phyloP scores from a whole-genome alignment of 2,888 invertebrate genomes.

The Tetanocera ferruginea region DNA sequence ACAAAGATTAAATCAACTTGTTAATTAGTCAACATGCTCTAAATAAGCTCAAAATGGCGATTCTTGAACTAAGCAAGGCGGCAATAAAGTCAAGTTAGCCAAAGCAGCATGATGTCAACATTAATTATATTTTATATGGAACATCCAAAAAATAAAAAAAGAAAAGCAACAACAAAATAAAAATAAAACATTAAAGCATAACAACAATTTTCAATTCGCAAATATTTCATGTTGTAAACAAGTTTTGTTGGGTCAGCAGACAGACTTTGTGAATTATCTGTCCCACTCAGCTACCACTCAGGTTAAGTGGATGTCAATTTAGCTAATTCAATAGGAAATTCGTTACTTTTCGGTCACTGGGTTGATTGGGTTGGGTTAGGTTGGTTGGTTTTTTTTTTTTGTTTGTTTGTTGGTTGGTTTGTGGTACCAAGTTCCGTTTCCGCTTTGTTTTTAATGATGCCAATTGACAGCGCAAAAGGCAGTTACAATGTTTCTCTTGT shows the following conservation, averaged over 20 bases:
- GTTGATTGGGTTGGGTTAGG: not conserved
- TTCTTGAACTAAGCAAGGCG: too few relatives aligned
- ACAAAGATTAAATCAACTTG: too few relatives aligned
- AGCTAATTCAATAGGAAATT: slow-evolving; percentile 26
- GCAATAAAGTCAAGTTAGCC: not conserved
- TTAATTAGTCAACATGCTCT: too few relatives aligned
- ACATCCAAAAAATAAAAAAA: too few relatives aligned
- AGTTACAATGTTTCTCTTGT: not conserved
- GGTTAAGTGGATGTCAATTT: slow-evolving; percentile 33
- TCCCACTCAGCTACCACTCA: slow-evolving; percentile 17
- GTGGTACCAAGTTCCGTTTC: not conserved
- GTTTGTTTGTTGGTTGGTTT: not conserved
- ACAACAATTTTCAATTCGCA: too few relatives aligned
- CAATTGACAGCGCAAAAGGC: slow-evolving; percentile 25
- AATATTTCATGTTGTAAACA: too few relatives aligned
- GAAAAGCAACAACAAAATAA: too few relatives aligned
- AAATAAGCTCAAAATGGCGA: too few relatives aligned
- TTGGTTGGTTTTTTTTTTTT: not conserved
- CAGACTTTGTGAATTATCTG: not conserved
- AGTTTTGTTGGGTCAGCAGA: not conserved
- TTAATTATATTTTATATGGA: not conserved
- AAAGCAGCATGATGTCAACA: not conserved
- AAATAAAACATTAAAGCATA: too few relatives aligned
- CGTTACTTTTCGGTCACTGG: not conserved
- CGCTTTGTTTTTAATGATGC: slow-evolving; percentile 9